These are phyloP conservation scores for Solea senegalensis DNA, from an alignment of 2,113 vertebrate genomes.

Conservation along the genomic window DNA sequence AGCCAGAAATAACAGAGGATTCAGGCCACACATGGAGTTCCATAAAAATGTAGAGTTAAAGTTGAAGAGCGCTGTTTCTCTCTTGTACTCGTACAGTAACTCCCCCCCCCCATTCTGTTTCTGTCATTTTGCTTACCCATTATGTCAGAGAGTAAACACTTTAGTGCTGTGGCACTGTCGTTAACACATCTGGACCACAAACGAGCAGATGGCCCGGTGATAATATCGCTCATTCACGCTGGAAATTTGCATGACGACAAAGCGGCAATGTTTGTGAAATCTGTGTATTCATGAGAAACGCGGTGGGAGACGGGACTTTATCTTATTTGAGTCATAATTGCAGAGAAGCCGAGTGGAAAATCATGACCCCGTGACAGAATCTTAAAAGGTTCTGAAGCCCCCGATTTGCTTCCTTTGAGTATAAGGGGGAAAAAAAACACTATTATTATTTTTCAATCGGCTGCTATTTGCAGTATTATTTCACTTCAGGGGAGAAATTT, in stretches of 20 bases:
- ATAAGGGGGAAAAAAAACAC: not conserved
- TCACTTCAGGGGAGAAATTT: too few relatives aligned
- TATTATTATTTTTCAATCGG: not conserved
- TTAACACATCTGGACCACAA: slow-evolving; percentile 3
- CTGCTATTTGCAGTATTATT: slow-evolving; percentile 10
- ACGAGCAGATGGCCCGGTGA: slow-evolving; percentile 4
- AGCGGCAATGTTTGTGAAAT: not conserved
- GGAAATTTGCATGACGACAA: not conserved
- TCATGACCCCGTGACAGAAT: slow-evolving; percentile 29
- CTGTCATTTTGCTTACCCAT: too few relatives aligned
- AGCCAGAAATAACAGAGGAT: slow-evolving; percentile 15
- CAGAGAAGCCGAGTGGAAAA: slow-evolving; percentile 44
- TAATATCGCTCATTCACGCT: slow-evolving; percentile 8
- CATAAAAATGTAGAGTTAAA: slow-evolving; percentile 15
- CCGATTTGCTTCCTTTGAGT: slow-evolving; percentile 20
- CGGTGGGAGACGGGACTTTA: not conserved
- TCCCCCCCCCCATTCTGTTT: too few relatives aligned
- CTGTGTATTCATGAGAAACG: not conserved
- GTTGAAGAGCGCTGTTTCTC: not conserved
- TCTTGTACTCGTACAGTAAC: too few relatives aligned
- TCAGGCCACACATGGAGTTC: not conserved
- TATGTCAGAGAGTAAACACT: too few relatives aligned
- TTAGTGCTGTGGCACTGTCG: not conserved
- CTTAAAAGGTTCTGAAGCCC: not conserved
- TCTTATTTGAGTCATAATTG: slow-evolving; percentile 4